Evolutionary conservation across 2,888 invertebrate genomes (phyloP), one percentile per base, ranked within the genome.

Genomic region (Gymnocheta viridis): DNA sequence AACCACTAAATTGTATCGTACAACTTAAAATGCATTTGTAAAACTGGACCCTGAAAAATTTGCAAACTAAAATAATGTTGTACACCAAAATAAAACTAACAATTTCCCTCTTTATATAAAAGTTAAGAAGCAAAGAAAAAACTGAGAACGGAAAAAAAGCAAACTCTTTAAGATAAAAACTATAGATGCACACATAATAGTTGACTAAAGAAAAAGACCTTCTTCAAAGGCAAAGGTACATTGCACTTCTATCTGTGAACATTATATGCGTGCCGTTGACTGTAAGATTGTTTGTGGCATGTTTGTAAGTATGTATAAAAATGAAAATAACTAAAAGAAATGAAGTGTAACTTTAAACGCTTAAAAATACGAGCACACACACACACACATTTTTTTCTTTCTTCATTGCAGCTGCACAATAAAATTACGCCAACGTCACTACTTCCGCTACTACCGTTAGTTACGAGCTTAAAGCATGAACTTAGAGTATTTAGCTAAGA

Each of bases 181-280:
- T 66, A 19, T 10, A 58, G 29, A 19, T 72, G 72, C 56, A 66
- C 32, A 24, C 44, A 51, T 19, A 69, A 19, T 14, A 32, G 29
- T 24, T 29, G 17, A 66, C 35, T 49, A 72, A 60, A 19, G 49
- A 69, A 60, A 82, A 82, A 51, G 81, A 76, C 81, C 81, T 82
- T 82, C 69, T 69, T 64, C 69, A 82, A 82, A 82, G 81, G 24
- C 81, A 82, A 82, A 82, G 74, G 81, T 82, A 38, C 81, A 69
- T 82, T 82, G 81, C 81, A 62, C 81, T 82, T 82, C 29, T 56
- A 14, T 54, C 7, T 12, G 17, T 2, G 58, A 49, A 22, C 17
- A 32, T 41, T 44, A 35, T 35, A 47, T 72, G 79, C 56, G 64
- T 79, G 44, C 7, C 38, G 19, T 44, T 79, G 79, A 56, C 47